Base-by-base conservation (phyloP, 1,140 invertebrate genomes). In the Thaumatotibia leucotreta region DNA sequence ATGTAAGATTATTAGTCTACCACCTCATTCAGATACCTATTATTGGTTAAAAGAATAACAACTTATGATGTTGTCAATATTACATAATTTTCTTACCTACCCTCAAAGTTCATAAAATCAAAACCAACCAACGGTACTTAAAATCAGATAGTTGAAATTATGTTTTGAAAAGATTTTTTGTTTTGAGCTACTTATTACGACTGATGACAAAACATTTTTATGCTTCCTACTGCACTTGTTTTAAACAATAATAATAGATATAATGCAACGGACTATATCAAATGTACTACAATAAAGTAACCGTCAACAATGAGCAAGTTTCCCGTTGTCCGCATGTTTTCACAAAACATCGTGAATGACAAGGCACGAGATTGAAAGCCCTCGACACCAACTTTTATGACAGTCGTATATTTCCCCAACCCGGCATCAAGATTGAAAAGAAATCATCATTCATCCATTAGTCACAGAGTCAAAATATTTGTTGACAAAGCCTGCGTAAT, bases 381-480 rank as follows among this genome's bases (percentile, higher is more conserved):
- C 79, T 85, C 77, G 76, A 82, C 82, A 82, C 77, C 77, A 78
- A 82, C 70, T 87, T 82, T 90, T 90, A 90, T 74, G 84, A 80
- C 69, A 68, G 85, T 69, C 82, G 86, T 90, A 90, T 88, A 88
- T 89, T 31, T 82, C 73, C 75, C 83, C 75, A 82, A 84, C 83
- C 76, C 82, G 76, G 79, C 80, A 84, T 89, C 85, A 82, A 85
- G 71, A 80, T 85, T 89, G 79, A 82, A 91, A 91, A 79, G 84
- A 85, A 85, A 82, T 82, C 84, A 89, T 91, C 87, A 89, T 88
- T 91, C 88, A 91, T 89, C 84, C 61, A 89, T 91, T 89, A 86
- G 88, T 88, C 76, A 89, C 86, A 88, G 80, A 83, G 77, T 80
- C 77, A 86, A 83, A 86, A 87, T 83, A 82, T 84, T 86, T 83